Percentiles rank a stretch among this genome's conserved stretches.
Evolutionary conservation across 2,113 vertebrate genomes (phyloP).

Genomic region (Microcebus jonahi): DNA sequence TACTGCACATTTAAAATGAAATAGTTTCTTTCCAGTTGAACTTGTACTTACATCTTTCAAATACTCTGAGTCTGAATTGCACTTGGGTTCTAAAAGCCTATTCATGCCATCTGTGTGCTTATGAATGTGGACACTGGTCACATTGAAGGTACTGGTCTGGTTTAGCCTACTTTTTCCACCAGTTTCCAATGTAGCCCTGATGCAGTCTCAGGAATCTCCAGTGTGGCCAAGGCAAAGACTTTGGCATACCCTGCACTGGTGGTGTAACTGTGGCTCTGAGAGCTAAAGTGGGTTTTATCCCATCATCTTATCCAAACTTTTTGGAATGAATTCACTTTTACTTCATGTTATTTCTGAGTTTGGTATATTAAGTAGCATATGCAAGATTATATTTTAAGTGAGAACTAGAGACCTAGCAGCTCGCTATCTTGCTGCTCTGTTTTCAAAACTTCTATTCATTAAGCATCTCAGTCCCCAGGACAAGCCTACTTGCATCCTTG

Average conservation of each 20-base stretch:
- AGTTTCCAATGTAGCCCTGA: neutral
- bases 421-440: neutral
- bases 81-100: neutral
- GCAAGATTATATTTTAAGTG: neutral
- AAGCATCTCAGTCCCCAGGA: neutral
- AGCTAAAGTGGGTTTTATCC: neutral
- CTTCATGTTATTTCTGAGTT: neutral
- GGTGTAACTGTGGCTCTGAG: neutral
- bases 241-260: neutral
- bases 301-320: neutral
- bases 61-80: neutral
- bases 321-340: neutral
- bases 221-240: neutral
- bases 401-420: neutral
- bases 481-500: neutral
- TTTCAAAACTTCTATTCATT: neutral
- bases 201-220: neutral
- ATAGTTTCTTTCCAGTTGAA: neutral
- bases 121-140: neutral
- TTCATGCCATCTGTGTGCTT: neutral
- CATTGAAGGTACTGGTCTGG: neutral
- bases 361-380: neutral
- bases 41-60: neutral
- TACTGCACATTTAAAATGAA: conserved; percentile 17
- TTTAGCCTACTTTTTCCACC: neutral